A percentile compares a stretch with the other conserved stretches of the same genome.
These are phyloP conservation scores for Ichneumon xanthorius DNA, from an alignment of 2,888 invertebrate species.

Conservation along the genomic window DNA sequence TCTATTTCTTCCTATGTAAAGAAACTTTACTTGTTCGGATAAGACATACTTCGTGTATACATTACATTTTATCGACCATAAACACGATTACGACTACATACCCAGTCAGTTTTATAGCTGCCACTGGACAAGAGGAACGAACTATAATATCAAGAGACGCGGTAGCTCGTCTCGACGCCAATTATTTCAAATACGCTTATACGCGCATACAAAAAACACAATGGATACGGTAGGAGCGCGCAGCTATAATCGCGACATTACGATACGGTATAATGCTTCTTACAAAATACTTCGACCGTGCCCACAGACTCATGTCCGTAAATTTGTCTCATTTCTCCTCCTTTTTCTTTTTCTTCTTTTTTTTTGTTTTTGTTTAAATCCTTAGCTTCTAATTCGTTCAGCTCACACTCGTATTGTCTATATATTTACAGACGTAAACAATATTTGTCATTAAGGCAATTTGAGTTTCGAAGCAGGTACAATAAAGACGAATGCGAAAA, in stretches of 20 bases:
- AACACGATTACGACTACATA: constrained; percentile 48
- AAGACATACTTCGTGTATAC: constrained; percentile 58
- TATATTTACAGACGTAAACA: constrained; percentile 78
- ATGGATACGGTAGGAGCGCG: constrained; percentile 75
- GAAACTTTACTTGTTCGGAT: constrained; percentile 61
- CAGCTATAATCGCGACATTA: constrained; percentile 52
- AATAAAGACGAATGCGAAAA: constrained; percentile 67
- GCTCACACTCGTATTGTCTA: constrained; percentile 80
- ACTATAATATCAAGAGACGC: constrained; percentile 67
- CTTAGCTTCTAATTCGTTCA: constrained; percentile 66
- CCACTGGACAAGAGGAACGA: constrained; percentile 76
- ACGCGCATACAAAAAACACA: constrained; percentile 72
- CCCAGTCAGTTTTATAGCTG: constrained; percentile 78
- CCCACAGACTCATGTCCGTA: constrained; percentile 67
- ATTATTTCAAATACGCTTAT: constrained; percentile 67
- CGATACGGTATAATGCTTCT: constrained; percentile 75
- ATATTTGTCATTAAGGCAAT: constrained; percentile 84
- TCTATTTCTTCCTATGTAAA: constrained; percentile 57
- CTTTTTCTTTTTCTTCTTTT: constrained; percentile 58
- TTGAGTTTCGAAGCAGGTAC: constrained; percentile 83
- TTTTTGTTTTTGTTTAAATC: constrained; percentile 17
- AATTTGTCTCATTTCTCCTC: constrained; percentile 71
- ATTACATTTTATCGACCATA: constrained; percentile 55
- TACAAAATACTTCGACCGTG: constrained; percentile 75
- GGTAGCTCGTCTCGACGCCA: neutral